Percentiles rank a stretch among this genome's conserved stretches.
Evolutionary conservation across 2,888 invertebrate genomes (phyloP).

Genomic region (Serripes groenlandicus): DNA sequence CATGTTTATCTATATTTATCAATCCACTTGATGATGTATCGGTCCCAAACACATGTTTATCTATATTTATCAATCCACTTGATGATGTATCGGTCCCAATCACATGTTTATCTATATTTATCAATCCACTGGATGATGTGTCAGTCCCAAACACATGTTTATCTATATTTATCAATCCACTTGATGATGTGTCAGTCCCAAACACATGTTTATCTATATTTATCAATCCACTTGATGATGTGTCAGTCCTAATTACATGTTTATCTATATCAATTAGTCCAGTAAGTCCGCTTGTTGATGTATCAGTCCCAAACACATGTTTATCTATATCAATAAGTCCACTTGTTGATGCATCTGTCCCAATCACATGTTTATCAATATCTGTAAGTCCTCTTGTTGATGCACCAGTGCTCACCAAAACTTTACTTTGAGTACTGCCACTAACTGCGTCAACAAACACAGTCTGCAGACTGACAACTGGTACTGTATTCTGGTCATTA

Average conservation of each 20-base stretch:
- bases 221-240: no score
- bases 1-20: background rate
- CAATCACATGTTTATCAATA: no score
- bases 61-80: no score
- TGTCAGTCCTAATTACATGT: background rate
- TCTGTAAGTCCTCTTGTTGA: no score
- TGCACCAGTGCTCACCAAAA: no score
- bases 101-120: background rate
- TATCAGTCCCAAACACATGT: background rate
- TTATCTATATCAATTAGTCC: background rate
- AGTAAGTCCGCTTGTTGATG: no score
- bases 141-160: background rate
- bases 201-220: no score
- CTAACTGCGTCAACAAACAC: constrained; percentile 5
- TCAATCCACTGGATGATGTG: no score
- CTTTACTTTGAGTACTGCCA: background rate
- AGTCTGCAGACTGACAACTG: constrained; percentile 2
- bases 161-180: background rate
- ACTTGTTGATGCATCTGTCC: background rate
- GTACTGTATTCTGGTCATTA: background rate
- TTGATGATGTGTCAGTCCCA: background rate
- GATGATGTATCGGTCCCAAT: no score
- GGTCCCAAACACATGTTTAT: no score
- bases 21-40: background rate
- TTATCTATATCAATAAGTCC: background rate